Conservation (phyloP, 2,113 vertebrate genomes). For the Lethenteron camtschaticum region DNA sequence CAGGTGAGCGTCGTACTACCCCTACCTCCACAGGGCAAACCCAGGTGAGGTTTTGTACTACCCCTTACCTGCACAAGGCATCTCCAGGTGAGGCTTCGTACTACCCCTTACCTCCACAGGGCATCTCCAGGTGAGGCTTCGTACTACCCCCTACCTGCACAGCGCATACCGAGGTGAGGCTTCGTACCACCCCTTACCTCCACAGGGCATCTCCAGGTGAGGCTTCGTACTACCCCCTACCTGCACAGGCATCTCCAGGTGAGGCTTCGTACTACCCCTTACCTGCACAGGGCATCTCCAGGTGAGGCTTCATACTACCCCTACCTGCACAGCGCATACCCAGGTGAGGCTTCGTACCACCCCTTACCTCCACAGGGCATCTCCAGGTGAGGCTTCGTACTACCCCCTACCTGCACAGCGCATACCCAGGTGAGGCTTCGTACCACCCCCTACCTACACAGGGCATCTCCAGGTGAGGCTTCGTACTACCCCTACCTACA, state of each 20-base stretch:
- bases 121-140: conserved; percentile 17
- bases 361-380: conserved; percentile 12
- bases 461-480: conserved; percentile 21
- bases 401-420: conserved; percentile 44
- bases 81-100: conserved; percentile 39
- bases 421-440: conserved; percentile 46
- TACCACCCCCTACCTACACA: conserved; percentile 39
- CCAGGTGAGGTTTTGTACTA: too few species aligned
- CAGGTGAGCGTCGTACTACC: conserved; percentile 26
- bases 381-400: too few species aligned
- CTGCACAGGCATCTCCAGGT: too few species aligned
- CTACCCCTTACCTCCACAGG: conserved; percentile 46
- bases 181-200: conserved; percentile 26
- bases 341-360: conserved; percentile 26
- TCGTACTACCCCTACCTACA: too few species aligned
- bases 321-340: conserved; percentile 77
- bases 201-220: conserved; percentile 82
- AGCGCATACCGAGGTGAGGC: too few species aligned
- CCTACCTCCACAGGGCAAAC: conserved; percentile 11
- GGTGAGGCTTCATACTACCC: conserved; percentile 21
- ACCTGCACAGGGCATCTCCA: conserved; percentile 79
- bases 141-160: too few species aligned
- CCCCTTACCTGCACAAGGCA: conserved; percentile 52
- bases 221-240: too few species aligned
- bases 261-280: conserved; percentile 12